Conservation (phyloP, 2,888 invertebrate genomes). For the Drosophila tripunctata region DNA sequence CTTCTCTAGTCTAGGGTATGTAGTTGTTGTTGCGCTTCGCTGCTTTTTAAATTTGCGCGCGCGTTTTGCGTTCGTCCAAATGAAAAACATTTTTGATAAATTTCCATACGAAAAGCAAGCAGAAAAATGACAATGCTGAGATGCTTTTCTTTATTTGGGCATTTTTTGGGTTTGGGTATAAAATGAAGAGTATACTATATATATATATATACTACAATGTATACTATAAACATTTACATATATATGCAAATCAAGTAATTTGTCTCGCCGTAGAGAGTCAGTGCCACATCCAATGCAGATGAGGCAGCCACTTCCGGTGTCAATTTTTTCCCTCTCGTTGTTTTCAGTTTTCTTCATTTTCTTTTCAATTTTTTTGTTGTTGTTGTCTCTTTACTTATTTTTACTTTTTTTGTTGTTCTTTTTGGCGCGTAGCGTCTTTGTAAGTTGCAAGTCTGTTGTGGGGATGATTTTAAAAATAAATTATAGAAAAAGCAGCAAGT, state of each 20-base stretch:
- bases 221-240: background rate
- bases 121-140: constrained; percentile 72
- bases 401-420: constrained; percentile 9
- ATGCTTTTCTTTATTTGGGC: constrained; percentile 50
- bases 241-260: constrained; percentile 79
- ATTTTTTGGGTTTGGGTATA: constrained; percentile 12
- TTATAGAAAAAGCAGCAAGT: constrained; percentile 35
- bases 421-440: constrained; percentile 41
- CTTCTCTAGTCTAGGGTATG: constrained; percentile 3
- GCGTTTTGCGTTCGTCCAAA: constrained; percentile 31
- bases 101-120: constrained; percentile 58
- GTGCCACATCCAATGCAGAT: constrained; percentile 55
- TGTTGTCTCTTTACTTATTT: too few species aligned
- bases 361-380: constrained; percentile 10
- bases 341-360: constrained; percentile 39
- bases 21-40: constrained; percentile 65
- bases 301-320: constrained; percentile 79
- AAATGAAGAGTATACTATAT: constrained; percentile 1
- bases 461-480: constrained; percentile 77
- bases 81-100: constrained; percentile 46
- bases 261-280: constrained; percentile 59
- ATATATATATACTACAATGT: constrained; percentile 4
- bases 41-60: constrained; percentile 70
- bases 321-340: constrained; percentile 49
- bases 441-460: constrained; percentile 55